A percentile compares a stretch with the other conserved stretches of the same genome.
Conservation (phyloP, 1,140 invertebrate genomes). For the Neotoxoptera formosana region DNA sequence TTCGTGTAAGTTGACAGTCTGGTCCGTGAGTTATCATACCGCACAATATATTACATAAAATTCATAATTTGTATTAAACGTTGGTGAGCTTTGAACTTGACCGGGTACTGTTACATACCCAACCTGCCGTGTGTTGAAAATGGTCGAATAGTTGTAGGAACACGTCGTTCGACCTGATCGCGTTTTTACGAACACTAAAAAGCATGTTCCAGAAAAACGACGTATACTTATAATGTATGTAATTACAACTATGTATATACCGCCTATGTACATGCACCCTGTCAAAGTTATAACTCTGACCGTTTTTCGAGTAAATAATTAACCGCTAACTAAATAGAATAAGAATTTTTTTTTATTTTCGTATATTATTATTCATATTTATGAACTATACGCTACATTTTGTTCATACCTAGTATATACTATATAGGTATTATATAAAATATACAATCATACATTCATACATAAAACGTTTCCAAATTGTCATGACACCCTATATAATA, state of each 20-base stretch:
- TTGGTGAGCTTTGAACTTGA: not conserved
- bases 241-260: no score
- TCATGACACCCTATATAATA: no score
- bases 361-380: not conserved
- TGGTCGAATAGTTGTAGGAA: not conserved
- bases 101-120: not conserved
- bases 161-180: not conserved
- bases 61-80: not conserved
- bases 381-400: not conserved
- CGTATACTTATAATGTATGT: not conserved
- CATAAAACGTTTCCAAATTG: not conserved
- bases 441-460: not conserved
- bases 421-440: not conserved
- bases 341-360: not conserved
- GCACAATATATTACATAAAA: not conserved
- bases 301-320: not conserved
- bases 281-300: not conserved
- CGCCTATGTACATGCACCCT: not conserved
- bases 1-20: conserved; percentile 43
- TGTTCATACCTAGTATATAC: no score
- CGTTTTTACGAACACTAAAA: not conserved
- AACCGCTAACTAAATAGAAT: not conserved
- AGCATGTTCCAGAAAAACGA: not conserved
- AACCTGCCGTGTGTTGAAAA: not conserved
- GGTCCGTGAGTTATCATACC: not conserved